phyloP scores from a whole-genome alignment of 2,888 invertebrate genomes.

The Gari tellinella region DNA sequence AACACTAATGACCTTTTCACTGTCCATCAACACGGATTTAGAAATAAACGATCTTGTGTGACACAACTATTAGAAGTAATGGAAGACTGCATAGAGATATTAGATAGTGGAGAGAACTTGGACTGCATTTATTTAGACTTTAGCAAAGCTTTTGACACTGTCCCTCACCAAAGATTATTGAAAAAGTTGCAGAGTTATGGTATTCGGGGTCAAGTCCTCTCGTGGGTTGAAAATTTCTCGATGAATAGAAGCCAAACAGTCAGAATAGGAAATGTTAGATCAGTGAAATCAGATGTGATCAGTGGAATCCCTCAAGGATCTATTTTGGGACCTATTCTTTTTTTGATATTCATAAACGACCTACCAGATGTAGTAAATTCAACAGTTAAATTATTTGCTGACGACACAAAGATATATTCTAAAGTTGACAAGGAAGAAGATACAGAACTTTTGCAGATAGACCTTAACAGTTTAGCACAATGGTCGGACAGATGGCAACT shows the following conservation, averaged over 20 bases:
- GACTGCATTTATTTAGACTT: conserved; percentile 18
- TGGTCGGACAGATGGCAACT: conserved; percentile 4
- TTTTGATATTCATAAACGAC: conserved; percentile 15
- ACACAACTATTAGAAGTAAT: not conserved
- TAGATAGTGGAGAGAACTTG: not conserved
- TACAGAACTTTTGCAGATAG: not conserved
- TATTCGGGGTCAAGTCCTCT: not conserved
- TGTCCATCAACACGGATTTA: conserved; percentile 9
- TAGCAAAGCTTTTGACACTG: conserved; percentile 22
- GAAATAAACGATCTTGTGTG: not conserved
- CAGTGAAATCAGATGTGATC: not conserved
- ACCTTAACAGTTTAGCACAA: not conserved
- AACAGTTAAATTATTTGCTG: conserved; percentile 6
- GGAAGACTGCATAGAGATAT: not conserved
- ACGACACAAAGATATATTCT: conserved; percentile 13
- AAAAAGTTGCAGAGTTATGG: conserved; percentile 14
- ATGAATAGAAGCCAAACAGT: conserved; percentile 3
- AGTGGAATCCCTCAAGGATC: conserved; percentile 18
- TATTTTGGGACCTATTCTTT: conserved; percentile 7
- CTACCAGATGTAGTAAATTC: conserved; percentile 1
- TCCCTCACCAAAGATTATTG: not conserved
- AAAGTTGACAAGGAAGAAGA: not conserved
- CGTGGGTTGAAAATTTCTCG: conserved; percentile 12
- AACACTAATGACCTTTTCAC: conserved; percentile 6
- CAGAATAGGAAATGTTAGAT: not conserved